Percentiles rank a stretch among this genome's conserved stretches.
Conservation (phyloP, 92 coral and sea anemone species). For the Epizoanthus fatuus region DNA sequence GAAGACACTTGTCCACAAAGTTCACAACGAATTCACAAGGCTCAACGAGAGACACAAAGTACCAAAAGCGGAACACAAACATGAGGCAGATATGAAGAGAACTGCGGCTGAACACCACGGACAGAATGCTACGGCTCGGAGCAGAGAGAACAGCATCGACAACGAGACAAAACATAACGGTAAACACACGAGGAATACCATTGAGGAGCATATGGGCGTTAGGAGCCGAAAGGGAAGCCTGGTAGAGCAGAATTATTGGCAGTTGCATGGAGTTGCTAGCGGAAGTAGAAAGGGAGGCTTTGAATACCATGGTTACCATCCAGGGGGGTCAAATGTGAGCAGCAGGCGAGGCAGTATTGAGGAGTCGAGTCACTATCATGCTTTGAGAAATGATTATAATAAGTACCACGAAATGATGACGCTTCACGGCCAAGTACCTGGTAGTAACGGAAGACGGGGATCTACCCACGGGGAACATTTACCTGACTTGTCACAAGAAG, state of each 20-base stretch:
- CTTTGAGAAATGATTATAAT: constrained; percentile 10
- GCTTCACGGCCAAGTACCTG: background rate
- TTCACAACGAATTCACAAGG: constrained; percentile 12
- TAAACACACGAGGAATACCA: background rate
- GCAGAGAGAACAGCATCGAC: constrained; percentile 45
- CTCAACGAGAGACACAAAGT: constrained; percentile 35
- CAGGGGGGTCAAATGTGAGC: constrained; percentile 42
- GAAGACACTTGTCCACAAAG: constrained; percentile 5
- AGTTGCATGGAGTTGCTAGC: constrained; percentile 7
- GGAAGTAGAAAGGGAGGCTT: constrained; percentile 46
- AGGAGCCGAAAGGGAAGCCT: constrained; percentile 45
- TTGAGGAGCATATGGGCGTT: constrained; percentile 5
- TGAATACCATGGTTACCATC: constrained; percentile 41
- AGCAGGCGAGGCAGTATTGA: constrained; percentile 49
- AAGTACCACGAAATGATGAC: constrained; percentile 15
- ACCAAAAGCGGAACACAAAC: constrained; percentile 5
- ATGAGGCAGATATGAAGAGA: background rate
- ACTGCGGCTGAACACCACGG: constrained; percentile 13
- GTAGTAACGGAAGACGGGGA: constrained; percentile 18
- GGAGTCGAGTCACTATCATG: constrained; percentile 11
- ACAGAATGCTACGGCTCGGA: background rate
- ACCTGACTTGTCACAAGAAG: constrained; percentile 8
- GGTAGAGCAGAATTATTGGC: constrained; percentile 28
- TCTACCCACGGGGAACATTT: constrained; percentile 24
- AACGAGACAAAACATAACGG: constrained; percentile 14